A percentile compares a stretch with the other conserved stretches of the same genome.
Evolutionary conservation across 2,113 vertebrate genomes (phyloP).

Genomic region (Corynorhinus townsendii): DNA sequence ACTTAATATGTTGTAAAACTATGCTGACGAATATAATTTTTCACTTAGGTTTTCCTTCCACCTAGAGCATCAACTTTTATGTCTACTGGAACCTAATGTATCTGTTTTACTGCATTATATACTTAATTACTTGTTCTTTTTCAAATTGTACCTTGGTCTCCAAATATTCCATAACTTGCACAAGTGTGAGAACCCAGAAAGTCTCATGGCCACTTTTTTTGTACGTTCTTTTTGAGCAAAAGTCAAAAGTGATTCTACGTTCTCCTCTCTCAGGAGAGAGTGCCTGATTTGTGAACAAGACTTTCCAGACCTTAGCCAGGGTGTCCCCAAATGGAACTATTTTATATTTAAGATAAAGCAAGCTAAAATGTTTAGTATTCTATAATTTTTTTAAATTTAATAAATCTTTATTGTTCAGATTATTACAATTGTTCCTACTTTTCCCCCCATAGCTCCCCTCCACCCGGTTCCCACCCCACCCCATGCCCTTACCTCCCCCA

Average conservation of each 20-base stretch:
- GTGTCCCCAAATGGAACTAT: neutral
- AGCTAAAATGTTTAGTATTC: neutral
- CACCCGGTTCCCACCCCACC: too few species aligned
- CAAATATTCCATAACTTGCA: neutral
- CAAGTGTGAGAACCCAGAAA: neutral
- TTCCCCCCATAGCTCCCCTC: too few species aligned
- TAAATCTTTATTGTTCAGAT: too few species aligned
- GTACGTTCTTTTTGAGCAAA: conserved; percentile 14
- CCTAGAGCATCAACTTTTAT: neutral
- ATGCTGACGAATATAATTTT: neutral
- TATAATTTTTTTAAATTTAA: neutral
- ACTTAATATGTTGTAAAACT: neutral
- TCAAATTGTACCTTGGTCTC: neutral
- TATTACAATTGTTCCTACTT: too few species aligned
- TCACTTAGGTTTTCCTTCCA: neutral
- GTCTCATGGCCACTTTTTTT: neutral
- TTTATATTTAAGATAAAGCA: neutral
- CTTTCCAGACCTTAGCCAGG: neutral
- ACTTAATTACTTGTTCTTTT: neutral
- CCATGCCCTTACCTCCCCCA: too few species aligned
- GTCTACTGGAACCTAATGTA: neutral
- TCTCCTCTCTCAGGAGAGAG: neutral
- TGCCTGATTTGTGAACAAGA: neutral
- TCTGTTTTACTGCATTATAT: neutral
- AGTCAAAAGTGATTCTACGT: neutral